Percentiles rank a stretch among this genome's conserved stretches.
Conservation (phyloP, 2,888 invertebrate genomes). For the Euphydryas editha region DNA sequence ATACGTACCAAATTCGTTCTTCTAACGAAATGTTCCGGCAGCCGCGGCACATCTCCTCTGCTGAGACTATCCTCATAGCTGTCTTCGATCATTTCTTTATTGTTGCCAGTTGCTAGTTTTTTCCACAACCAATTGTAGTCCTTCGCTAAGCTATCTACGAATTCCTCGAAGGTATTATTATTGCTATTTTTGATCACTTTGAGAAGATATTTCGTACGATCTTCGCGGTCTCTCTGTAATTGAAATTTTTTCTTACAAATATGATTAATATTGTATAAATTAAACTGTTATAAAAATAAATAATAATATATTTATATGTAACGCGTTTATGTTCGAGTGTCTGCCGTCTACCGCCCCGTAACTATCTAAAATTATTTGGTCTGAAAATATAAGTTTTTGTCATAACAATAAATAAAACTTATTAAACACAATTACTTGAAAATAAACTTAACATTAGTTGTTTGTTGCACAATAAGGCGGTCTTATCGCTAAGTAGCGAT, state of each 20-base stretch:
- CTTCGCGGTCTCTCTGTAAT: conserved; percentile 65
- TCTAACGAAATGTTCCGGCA: conserved; percentile 81
- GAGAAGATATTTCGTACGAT: conserved; percentile 67
- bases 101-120: conserved; percentile 66
- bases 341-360: too few species aligned
- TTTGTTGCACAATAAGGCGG: too few species aligned
- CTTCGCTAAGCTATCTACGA: conserved; percentile 80
- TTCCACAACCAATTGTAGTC: conserved; percentile 84
- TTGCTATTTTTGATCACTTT: conserved; percentile 69
- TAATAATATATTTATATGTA: too few species aligned
- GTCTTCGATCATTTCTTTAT: conserved; percentile 63
- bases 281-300: too few species aligned
- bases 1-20: conserved; percentile 75
- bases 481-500: too few species aligned
- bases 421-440: too few species aligned
- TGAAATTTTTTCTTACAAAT: background rate
- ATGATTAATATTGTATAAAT: background rate
- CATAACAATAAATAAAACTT: too few species aligned
- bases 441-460: too few species aligned
- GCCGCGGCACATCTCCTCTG: conserved; percentile 82
- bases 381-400: too few species aligned
- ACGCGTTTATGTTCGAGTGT: too few species aligned
- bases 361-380: too few species aligned
- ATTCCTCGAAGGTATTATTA: conserved; percentile 78
- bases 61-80: conserved; percentile 80